Conservation (phyloP, 2,797 vertebrate genomes). For the Channallabes apus region DNA sequence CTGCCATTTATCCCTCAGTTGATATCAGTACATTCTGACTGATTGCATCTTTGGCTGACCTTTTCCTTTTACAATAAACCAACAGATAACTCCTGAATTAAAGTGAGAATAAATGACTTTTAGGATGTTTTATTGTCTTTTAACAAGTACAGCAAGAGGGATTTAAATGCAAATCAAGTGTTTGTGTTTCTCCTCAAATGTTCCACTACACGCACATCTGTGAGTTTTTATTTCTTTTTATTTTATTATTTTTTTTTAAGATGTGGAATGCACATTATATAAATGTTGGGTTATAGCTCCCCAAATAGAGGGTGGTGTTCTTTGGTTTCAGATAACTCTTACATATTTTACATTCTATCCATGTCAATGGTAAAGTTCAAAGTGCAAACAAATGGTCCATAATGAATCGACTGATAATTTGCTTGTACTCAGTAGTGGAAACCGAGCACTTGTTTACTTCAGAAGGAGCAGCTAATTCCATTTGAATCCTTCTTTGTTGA, state of each 20-base stretch:
- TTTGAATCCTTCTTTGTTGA: conserved; percentile 31
- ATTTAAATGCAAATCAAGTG: background rate
- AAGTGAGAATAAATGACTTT: background rate
- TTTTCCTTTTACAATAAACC: background rate
- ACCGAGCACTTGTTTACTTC: background rate
- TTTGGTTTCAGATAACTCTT: conserved; percentile 3
- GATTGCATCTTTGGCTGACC: background rate
- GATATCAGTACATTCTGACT: background rate
- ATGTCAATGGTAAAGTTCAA: conserved; percentile 8
- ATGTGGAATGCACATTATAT: background rate
- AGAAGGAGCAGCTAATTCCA: conserved; percentile 12
- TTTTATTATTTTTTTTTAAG: background rate
- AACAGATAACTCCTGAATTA: background rate
- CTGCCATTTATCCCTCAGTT: background rate
- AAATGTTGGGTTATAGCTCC: background rate
- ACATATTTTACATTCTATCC: background rate
- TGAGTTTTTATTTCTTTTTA: too few relatives aligned
- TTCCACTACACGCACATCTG: background rate
- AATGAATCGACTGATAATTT: conserved; percentile 14
- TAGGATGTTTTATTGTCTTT: background rate
- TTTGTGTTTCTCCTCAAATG: background rate
- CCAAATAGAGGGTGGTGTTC: background rate
- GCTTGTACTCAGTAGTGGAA: conserved; percentile 7
- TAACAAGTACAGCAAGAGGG: background rate
- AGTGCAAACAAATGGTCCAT: conserved; percentile 21